Percentiles rank a stretch among this genome's conserved stretches.
Conservation (phyloP, 2,888 invertebrate genomes). For the Diarsia dahlii region DNA sequence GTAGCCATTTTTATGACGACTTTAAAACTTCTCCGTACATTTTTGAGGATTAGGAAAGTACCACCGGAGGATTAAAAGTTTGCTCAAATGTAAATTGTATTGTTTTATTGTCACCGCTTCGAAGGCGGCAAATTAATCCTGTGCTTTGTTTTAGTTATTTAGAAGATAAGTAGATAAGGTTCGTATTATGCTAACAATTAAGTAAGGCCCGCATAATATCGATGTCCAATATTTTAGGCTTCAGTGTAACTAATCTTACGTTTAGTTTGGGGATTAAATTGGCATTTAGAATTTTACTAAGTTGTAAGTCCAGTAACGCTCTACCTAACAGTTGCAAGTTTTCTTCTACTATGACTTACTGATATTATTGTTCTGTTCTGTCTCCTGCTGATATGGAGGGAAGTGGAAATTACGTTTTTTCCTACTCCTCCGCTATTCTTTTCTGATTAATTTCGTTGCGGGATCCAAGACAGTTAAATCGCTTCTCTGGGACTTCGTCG, state of each 20-base stretch:
- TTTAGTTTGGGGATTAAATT: slow-evolving; percentile 18
- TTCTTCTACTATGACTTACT: no score
- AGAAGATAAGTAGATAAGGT: slow-evolving; percentile 3
- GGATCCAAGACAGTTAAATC: no score
- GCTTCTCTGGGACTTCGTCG: no score
- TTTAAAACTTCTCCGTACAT: slow-evolving; percentile 14
- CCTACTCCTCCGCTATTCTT: no score
- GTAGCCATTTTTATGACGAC: slow-evolving; percentile 40
- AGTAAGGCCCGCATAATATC: slow-evolving; percentile 24
- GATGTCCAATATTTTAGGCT: background rate
- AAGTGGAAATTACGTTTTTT: no score
- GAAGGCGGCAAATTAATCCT: slow-evolving; percentile 40
- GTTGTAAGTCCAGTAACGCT: background rate
- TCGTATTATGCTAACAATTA: slow-evolving; percentile 18
- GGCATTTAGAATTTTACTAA: background rate
- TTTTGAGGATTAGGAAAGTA: slow-evolving; percentile 7
- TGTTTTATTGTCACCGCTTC: slow-evolving; percentile 35
- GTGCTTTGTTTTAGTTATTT: slow-evolving; percentile 20
- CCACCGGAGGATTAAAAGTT: slow-evolving; percentile 11
- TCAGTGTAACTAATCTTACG: background rate
- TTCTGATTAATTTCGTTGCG: no score
- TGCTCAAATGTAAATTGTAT: slow-evolving; percentile 39
- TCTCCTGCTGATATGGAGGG: no score
- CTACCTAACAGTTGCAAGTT: background rate
- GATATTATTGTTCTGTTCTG: no score